Evolutionary conservation across 2,888 invertebrate species (phyloP).

Genomic region (Spialia ferax): DNA sequence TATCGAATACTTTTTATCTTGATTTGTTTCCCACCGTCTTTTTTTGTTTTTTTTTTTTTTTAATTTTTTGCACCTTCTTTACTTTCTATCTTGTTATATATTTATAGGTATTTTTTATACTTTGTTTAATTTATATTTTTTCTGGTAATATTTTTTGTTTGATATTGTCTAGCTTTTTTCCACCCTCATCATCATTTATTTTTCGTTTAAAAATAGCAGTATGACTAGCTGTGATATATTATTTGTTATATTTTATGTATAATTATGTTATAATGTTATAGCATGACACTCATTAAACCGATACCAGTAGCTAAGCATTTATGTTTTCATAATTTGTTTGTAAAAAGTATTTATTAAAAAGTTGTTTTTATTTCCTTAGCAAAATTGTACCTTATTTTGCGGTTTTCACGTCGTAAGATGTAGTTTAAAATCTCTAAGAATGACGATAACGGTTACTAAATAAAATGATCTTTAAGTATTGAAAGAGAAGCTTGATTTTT

Average conservation of each 20-base stretch:
- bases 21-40: slow-evolving; percentile 28
- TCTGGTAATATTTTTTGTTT: no score
- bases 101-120: background rate
- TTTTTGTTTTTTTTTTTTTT: background rate
- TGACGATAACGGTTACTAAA: background rate
- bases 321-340: slow-evolving; percentile 13
- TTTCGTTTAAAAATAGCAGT: slow-evolving; percentile 56
- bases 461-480: background rate
- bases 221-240: slow-evolving; percentile 73
- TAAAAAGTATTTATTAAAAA: slow-evolving; percentile 18
- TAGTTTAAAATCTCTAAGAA: background rate
- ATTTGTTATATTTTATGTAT: slow-evolving; percentile 24
- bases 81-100: slow-evolving; percentile 27
- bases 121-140: slow-evolving; percentile 25
- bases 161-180: no score
- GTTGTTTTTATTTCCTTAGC: slow-evolving; percentile 24
- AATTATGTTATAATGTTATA: background rate
- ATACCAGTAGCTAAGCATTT: background rate
- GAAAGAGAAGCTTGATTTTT: background rate
- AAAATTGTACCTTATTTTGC: background rate
- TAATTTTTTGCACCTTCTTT: slow-evolving; percentile 15
- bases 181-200: no score
- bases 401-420: background rate
- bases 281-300: background rate
- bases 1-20: background rate